Base-by-base conservation (phyloP, 1,140 invertebrate species). In the Platyura marginata region DNA sequence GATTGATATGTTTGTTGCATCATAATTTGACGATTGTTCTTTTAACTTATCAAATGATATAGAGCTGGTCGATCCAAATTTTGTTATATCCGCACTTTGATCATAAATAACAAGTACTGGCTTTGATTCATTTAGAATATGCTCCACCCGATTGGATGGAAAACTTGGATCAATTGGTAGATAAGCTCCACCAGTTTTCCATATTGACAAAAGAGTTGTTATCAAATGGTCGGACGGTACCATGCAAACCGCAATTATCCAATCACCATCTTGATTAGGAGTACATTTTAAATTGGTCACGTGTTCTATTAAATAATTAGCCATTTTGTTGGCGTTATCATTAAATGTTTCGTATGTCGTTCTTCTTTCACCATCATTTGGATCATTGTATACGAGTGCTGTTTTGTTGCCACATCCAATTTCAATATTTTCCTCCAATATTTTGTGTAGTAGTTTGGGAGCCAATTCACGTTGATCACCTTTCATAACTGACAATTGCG, bases 141-240 rank as follows among this genome's bases (percentile, higher is more conserved):
- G 81, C 20, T 74, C 67, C 6, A 88, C 69, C 46, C 86, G 69
- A 16, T 72, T 69, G 13, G 67, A 68, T 0, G 85, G 83, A 50
- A 86, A 85, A 38, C 70, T 72, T 1, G 74, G 69, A 54, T 89
- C 84, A 42, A 90, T 64, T 0, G 86, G 85, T 23, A 91, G 57
- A 58, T 89, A 91, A 1, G 82, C 77, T 35, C 78, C 79, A 1
- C 84, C 84, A 1, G 75, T 65, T 67, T 90, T 91, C 69, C 81
- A 74, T 35, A 83, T 75, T 10, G 79, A 74, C 42, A 89, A 54
- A 19, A 91, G 58, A 0, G 72, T 62, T 1, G 72, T 63, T 2
- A 88, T 68, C 18, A 88, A 67, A 16, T 71, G 68, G 49, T 83
- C 74, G 10, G 75, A 72, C 0, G 84, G 81, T 43, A 74, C 70